These are phyloP conservation scores for Macrobrachium rosenbergii DNA, from an alignment of 1,140 invertebrate species.

Conservation along the genomic window DNA sequence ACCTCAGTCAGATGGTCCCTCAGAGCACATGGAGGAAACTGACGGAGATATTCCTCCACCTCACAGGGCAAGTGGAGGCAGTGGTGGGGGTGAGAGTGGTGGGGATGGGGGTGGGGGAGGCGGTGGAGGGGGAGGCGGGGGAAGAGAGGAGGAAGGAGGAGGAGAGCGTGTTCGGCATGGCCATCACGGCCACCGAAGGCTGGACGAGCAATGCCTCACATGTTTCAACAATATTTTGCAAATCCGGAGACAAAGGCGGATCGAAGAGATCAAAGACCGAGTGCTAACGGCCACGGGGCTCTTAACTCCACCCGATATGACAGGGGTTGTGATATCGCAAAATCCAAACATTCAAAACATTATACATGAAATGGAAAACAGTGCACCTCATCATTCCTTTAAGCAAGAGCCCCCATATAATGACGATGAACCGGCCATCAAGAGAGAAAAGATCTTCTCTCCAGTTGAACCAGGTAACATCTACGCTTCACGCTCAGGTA, in stretches of 20 bases:
- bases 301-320: slow-evolving; percentile 50
- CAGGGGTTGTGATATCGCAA: slow-evolving; percentile 50
- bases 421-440: slow-evolving; percentile 49
- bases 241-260: slow-evolving; percentile 24
- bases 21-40: not conserved
- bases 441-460: slow-evolving; percentile 50
- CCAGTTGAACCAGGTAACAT: slow-evolving; percentile 55
- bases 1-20: too few relatives aligned
- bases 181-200: too few relatives aligned
- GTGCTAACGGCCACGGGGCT: slow-evolving; percentile 53
- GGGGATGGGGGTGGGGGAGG: too few relatives aligned
- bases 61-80: too few relatives aligned
- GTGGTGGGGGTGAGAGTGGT: too few relatives aligned
- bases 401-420: slow-evolving; percentile 36
- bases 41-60: too few relatives aligned
- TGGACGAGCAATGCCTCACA: not conserved
- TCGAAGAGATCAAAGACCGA: slow-evolving; percentile 49
- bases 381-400: not conserved
- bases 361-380: slow-evolving; percentile 25
- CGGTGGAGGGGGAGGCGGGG: not conserved
- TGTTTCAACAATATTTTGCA: slow-evolving; percentile 31
- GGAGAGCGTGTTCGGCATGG: not conserved
- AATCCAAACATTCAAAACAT: slow-evolving; percentile 50
- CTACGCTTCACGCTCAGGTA: slow-evolving; percentile 48
- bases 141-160: not conserved